Conservation (phyloP, 2,797 vertebrate genomes). For the Dermochelys coriacea region DNA sequence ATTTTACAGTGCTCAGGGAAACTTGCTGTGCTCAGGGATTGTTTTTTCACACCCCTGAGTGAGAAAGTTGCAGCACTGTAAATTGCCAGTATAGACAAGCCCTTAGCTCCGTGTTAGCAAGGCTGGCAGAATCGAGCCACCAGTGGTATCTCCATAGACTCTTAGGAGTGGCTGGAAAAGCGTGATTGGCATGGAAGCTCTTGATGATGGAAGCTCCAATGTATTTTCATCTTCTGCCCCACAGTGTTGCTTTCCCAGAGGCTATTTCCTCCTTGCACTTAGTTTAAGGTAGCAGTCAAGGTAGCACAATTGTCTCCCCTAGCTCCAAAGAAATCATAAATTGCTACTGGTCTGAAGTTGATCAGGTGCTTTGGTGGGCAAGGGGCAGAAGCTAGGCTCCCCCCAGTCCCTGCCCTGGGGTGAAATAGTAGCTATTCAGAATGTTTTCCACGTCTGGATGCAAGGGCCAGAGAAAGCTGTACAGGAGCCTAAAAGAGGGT, state of each 20-base stretch:
- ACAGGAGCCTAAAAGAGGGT: background rate
- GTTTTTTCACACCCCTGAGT: too few relatives aligned
- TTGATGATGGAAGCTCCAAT: background rate
- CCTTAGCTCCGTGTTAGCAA: background rate
- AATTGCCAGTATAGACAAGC: too few relatives aligned
- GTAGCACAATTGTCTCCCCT: background rate
- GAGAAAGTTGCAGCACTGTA: too few relatives aligned
- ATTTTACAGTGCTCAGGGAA: too few relatives aligned
- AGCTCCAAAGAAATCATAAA: background rate
- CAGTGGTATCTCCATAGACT: background rate
- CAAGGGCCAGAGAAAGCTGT: background rate
- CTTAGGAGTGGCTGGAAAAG: background rate
- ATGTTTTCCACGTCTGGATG: background rate
- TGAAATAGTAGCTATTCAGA: rapidly evolving
- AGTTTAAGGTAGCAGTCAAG: background rate
- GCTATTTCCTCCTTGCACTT: background rate
- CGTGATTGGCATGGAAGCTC: background rate
- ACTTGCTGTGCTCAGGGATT: too few relatives aligned
- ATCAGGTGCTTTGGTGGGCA: rapidly evolving
- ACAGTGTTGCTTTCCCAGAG: background rate
- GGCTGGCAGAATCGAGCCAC: conserved; percentile 36
- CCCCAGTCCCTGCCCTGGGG: rapidly evolving
- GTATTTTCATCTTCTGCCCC: background rate
- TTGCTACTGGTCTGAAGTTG: background rate
- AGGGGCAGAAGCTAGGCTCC: background rate